Evolutionary conservation across 2,888 invertebrate species (phyloP), one percentile per base, ranked within the genome.

Genomic region (Anoplius nigerrimus): DNA sequence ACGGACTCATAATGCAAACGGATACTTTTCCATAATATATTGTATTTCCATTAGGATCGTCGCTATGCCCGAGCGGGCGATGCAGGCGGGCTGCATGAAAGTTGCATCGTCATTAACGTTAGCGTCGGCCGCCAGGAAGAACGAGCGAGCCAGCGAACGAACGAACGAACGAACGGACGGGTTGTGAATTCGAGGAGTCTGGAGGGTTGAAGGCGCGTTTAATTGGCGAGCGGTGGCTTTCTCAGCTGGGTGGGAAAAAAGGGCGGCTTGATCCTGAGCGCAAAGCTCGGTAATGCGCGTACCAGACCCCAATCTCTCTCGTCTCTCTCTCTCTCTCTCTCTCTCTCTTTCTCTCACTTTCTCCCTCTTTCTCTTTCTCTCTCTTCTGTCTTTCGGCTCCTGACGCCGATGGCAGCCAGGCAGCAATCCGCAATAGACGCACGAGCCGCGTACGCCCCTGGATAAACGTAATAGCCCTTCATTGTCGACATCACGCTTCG

Each of bases 181-280:
- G 34, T 34, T 27, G 27, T 27, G 6, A 27, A n/a, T n/a, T n/a
- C n/a, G n/a, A n/a, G n/a, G n/a, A n/a, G n/a, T n/a, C n/a, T n/a
- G n/a, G 8, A 55, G 55, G 8, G 15, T n/a, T 18, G 51, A 55
- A 51, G 63, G 64, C 45, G 45, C 62, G 34, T 61, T 77, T 76
- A 77, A 77, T 77, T 77, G 75, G 69, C 56, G 54, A 68, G 69
- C 65, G 76, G 63, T 68, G 62, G 57, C 59, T 64, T 55, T 42
- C 42, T 21, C 6, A 20, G 42, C 45, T n/a, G n/a, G 70, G 71
- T 76, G 77, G 72, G 76, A 77, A 76, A 60, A 46, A 59, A 54
- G 64, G 55, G 34, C 43, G 48, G 6, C 21, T 54, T 34, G 11
- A 48, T 48, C 45, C 20, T 21, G 13, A 6, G 20, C 6, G 15